Base-by-base conservation (phyloP, 2,797 vertebrate species). In the Tenualosa ilisha region DNA sequence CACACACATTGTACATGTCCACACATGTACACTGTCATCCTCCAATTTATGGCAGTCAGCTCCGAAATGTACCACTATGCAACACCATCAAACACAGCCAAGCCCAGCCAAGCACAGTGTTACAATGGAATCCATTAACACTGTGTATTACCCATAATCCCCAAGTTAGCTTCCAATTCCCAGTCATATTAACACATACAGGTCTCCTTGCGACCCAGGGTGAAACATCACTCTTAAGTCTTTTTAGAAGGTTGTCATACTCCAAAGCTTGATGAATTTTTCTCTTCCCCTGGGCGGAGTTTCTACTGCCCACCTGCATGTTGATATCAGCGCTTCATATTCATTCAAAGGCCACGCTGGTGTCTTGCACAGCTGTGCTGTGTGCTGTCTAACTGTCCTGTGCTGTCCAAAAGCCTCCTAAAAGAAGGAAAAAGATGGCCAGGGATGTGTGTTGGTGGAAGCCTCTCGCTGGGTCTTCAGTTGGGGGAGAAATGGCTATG, bases 311-410 rank as follows among this genome's bases (percentile, higher is more conserved):
- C 87, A 88, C 81, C 85, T 91, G 87, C 81, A 79, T 43, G 24
- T 91, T 91, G 90, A 93, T 91, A 89, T 83, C 87, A 88, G 87
- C 81, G 86, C 84, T 91, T 91, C 90, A 91, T 91, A 89, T 90
- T 85, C 65, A 0, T 51, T 51, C 11, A 51, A 1, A 7, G 7
- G 46, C 46, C 7, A 75, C 82, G 86, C 81, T 53, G 56, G 86
- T 83, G 82, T 86, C 90, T 88, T 89, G n/a, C 87, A 56, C 89
- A 92, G 90, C 89, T 89, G 86, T 87, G 89, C 86, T 85, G 54
- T 81, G 83, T 89, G 85, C 51, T 72, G 86, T 63, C 72, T 84
- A 82, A 84, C n/a, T n/a, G n/a, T n/a, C n/a, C n/a, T n/a, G n/a
- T n/a, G n/a, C n/a, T n/a, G n/a, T n/a, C n/a, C n/a, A 8, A 49